Evolutionary conservation across 2,113 vertebrate species (phyloP).

Genomic region (Solenodon paradoxus): DNA sequence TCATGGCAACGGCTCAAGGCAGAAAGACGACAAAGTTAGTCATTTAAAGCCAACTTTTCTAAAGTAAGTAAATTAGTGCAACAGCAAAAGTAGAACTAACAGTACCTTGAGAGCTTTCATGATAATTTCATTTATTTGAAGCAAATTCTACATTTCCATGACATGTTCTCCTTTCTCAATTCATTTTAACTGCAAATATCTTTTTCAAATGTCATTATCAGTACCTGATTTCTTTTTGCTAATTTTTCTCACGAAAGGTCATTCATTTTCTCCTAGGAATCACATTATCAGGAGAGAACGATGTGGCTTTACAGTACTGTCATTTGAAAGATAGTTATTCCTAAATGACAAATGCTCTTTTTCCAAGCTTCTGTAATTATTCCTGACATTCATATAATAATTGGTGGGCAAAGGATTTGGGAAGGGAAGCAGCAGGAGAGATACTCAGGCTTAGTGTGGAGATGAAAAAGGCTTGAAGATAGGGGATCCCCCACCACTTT

Average conservation of each 20-base stretch:
- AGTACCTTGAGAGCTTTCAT: neutral
- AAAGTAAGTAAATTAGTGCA: neutral
- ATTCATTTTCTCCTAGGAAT: neutral
- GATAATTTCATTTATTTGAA: neutral
- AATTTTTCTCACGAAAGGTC: neutral
- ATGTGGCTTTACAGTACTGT: neutral
- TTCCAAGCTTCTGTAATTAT: neutral
- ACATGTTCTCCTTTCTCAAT: neutral
- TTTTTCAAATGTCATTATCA: neutral
- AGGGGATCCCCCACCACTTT: too few species aligned
- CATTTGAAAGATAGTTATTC: neutral
- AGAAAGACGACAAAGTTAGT: neutral
- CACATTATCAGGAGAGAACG: neutral
- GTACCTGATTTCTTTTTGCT: neutral
- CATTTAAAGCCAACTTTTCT: neutral
- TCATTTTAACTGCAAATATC: neutral
- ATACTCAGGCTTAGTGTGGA: too few species aligned
- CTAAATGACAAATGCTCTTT: neutral
- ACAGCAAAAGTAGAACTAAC: neutral
- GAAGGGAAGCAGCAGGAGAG: too few species aligned
- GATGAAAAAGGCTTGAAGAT: too few species aligned
- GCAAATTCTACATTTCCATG: neutral
- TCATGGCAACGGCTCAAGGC: neutral
- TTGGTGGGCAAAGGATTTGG: too few species aligned
- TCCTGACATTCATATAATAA: neutral